These are phyloP conservation scores for Corythoichthys intestinalis DNA, from an alignment of 2,113 vertebrate genomes.

Conservation along the genomic window DNA sequence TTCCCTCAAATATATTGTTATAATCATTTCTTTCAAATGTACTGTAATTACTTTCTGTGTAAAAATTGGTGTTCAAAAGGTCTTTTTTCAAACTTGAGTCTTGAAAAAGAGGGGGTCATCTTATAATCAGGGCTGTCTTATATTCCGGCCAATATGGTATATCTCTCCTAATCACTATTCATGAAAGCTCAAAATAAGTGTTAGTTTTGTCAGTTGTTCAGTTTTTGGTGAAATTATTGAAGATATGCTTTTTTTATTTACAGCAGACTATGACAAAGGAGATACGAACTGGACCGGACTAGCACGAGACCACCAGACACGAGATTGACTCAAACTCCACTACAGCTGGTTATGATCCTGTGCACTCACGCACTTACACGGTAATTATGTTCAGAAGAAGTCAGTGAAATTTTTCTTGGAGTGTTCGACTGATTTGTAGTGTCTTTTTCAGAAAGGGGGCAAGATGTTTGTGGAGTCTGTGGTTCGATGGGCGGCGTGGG, in stretches of 20 bases:
- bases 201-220: too few relatives aligned
- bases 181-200: too few relatives aligned
- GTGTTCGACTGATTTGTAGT: conserved; percentile 1
- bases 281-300: conserved; percentile 15
- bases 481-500: conserved; percentile 60
- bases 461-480: conserved; percentile 74
- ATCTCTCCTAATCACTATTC: too few relatives aligned
- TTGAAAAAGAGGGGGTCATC: too few relatives aligned
- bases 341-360: conserved; percentile 72
- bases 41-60: too few relatives aligned
- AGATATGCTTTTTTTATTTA: conserved; percentile 19
- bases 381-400: conserved; percentile 33
- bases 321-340: conserved; percentile 44
- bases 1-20: too few relatives aligned
- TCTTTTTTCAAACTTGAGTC: too few relatives aligned
- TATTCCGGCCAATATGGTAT: too few relatives aligned
- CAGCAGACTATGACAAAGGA: conserved; percentile 37
- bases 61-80: too few relatives aligned
- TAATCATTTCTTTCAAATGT: too few relatives aligned
- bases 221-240: background rate
- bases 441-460: conserved; percentile 55
- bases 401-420: background rate
- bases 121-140: too few relatives aligned
- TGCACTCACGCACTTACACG: conserved; percentile 53
- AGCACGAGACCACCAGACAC: conserved; percentile 37